Evolutionary conservation across 2,797 vertebrate genomes (phyloP).

Genomic region (Esox lucius): DNA sequence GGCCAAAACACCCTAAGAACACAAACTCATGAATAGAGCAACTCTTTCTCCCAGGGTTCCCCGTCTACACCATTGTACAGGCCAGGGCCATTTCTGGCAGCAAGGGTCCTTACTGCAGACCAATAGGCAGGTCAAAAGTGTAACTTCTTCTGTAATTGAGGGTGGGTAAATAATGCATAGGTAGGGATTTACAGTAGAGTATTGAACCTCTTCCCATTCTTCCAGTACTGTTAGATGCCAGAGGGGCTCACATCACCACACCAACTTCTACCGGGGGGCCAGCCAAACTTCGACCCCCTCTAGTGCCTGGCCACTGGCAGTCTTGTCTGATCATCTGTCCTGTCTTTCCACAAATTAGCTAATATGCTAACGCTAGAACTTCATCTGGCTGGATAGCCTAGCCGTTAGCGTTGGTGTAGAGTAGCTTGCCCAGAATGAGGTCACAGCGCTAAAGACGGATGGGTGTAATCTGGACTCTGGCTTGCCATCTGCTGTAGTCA

Average conservation of each 20-base stretch:
- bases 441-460: constrained; percentile 73
- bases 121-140: neutral
- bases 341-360: constrained; percentile 26
- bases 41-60: neutral
- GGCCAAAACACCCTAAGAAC: neutral
- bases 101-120: neutral
- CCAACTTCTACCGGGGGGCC: too few species aligned
- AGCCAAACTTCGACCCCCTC: neutral
- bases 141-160: neutral
- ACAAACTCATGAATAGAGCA: neutral
- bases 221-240: neutral
- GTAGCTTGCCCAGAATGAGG: constrained; percentile 63
- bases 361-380: constrained; percentile 46
- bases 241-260: neutral
- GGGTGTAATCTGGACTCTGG: constrained; percentile 73
- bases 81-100: neutral
- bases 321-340: neutral
- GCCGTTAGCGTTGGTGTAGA: constrained; percentile 16
- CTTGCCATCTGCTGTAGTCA: constrained; percentile 77
- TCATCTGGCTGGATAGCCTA: constrained; percentile 23
- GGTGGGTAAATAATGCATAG: neutral
- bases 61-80: neutral
- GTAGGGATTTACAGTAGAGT: neutral
- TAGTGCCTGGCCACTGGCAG: neutral
- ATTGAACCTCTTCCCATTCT: neutral